Base-by-base conservation (phyloP, 2,113 vertebrate species). In the Clinocottus analis region DNA sequence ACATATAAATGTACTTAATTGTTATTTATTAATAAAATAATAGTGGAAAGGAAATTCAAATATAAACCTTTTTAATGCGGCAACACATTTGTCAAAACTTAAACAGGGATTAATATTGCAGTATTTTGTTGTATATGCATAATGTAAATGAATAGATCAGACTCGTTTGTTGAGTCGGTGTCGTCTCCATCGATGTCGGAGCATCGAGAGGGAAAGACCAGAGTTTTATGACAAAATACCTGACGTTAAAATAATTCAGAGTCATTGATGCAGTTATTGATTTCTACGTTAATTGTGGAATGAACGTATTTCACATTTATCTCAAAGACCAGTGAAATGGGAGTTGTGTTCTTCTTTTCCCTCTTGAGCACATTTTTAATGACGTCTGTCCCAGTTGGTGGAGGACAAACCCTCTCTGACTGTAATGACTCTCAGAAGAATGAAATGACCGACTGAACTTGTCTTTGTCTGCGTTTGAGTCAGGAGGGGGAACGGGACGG, bases 401-500 rank as follows among this genome's bases (percentile, higher is more conserved):
- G 63, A 79, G 59, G 73, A 31, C 64, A 72, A 80, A 60, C 72
- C 25, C 45, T 59, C 78, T 85, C 78, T 87, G 80, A 90, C 90
- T 86, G 73, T 60, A 3, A 59, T 3, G 19, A 66, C 66, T 83
- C 65, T 83, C 62, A 23, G 33, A 80, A 58, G 70, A 84, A 75
- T 76, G 79, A 74, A 84, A 82, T 79, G 74, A 83, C 74, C 68
- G 65, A 41, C 72, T 70, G 82, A 86, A 84, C 82, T 75, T 45
- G 72, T 72, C 85, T 88, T 88, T 89, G 77, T 90, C 69, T 78
- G 68, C 72, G 51, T 83, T 75, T 72, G 60, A 83, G 66, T 77
- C 61, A 43, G 35, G 51, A 60, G 60, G 75, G 77, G 65, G 63
- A 59, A 68, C 17, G 33, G 47, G 7, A 67, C 43, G 29, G 19